These are phyloP conservation scores for Graptemys geographica DNA, from an alignment of 2,797 vertebrate species.

Conservation along the genomic window DNA sequence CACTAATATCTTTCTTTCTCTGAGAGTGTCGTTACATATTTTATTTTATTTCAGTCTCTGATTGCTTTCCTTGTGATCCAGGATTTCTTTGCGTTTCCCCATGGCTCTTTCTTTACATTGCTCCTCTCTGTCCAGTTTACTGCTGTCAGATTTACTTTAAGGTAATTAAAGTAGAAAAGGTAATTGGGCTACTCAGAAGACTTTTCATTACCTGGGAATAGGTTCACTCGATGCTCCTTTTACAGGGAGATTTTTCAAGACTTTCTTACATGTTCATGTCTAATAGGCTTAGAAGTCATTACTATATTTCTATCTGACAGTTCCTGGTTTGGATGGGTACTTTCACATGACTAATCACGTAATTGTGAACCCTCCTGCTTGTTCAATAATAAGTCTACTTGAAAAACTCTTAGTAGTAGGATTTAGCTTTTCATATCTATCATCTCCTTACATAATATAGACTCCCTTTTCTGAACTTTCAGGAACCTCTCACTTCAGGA, in stretches of 20 bases:
- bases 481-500: background rate
- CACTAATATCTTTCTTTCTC: background rate
- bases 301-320: background rate
- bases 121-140: background rate
- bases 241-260: background rate
- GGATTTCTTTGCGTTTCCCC: background rate
- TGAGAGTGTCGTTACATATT: background rate
- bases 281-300: background rate
- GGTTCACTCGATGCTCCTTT: background rate
- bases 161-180: background rate
- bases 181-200: background rate
- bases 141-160: background rate
- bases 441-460: background rate
- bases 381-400: background rate
- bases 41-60: background rate
- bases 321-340: background rate
- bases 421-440: background rate
- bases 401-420: background rate
- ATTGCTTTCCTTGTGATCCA: background rate
- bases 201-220: background rate
- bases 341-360: background rate
- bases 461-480: background rate
- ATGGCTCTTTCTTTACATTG: background rate
- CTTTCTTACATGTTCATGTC: background rate
- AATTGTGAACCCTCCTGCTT: background rate